Base-by-base conservation (phyloP, 2,113 vertebrate species). In the Ctenodactylus gundi region DNA sequence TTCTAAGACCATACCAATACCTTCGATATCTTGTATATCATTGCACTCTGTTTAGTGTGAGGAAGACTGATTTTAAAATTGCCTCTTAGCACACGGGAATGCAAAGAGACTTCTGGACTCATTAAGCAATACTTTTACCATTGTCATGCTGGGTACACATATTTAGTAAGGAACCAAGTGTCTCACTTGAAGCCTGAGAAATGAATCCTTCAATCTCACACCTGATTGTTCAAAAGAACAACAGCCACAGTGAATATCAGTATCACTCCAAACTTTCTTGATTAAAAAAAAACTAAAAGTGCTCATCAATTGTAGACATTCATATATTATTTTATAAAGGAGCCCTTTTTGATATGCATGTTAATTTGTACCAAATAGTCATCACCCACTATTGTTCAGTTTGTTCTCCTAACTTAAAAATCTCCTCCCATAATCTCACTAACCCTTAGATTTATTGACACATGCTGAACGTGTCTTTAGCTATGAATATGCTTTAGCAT, bases 21-120 rank as follows among this genome's bases (percentile, higher is more conserved):
- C 86, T 77, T 29, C 4, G 64, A 15, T 62, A 49, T 78, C 10
- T 17, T 89, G 70, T 23, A 88, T 68, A 58, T 86, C 78, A 77
- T 65, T 58, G 82, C 6, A 77, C 34, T 15, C 20, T 60, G 58
- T 13, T 12, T 12, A 73, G n/a, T n/a, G n/a, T 88, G 55, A 14
- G 18, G 36, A 88, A 83, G 23, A 31, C 12, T 88, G n/a, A 39
- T 68, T 95, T 87, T 86, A 62, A 65, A 73, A 85, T 78, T 82
- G 11, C 6, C 53, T 77, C 60, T 85, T 82, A 89, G 29, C 23
- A 86, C 77, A 75, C 49, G 58, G 29, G 8, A 36, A 89, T 41
- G 53, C 44, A 57, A 78, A 65, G 31, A 65, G 20, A 92, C 10
- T n/a, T 89, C 44, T 82, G 55, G 11, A 80, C 21, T 7, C 68